Base-by-base conservation (phyloP, 2,888 invertebrate genomes). In the Agrotis segetum region DNA sequence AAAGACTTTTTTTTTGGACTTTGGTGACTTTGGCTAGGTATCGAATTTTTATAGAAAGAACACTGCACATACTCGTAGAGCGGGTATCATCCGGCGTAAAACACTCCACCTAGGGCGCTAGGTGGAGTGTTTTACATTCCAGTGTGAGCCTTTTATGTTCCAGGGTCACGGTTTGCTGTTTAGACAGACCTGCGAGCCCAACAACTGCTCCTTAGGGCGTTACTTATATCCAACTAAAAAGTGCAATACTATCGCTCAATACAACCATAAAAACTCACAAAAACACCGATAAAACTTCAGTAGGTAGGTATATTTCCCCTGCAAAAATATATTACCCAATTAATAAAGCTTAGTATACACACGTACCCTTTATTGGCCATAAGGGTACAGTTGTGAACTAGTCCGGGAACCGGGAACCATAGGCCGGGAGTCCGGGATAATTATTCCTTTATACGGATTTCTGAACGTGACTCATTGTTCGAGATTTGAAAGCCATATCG, bases 361-460 rank as follows among this genome's bases (percentile, higher is more conserved):
- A 58, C 61, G 63, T 56, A 68, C 50, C 56, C 63, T 77, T 82
- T 71, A 81, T 75, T 46, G 46, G 44, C 56, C 75, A 59, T 69
- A 67, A 74, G 81, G 64, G 69, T 60, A 71, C 50, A 81, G 60
- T 82, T 77, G 68, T 80, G 67, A 77, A 79, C 77, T 65, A 65
- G 34, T 29, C 24, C 56, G 64, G 50, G 64, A 71, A 55, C 70
- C 68, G 77, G 24, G 55, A 69, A 58, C 68, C 71, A 72, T 64
- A 78, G 61, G 71, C 71, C 50, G n/a, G 49, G 29, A 76, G 68
- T 77, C 56, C 9, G 62, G 44, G 29, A 76, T 74, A 77, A 78
- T 80, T 75, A 80, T 74, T 79, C 71, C 74, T 67, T 67, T 76
- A 74, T 71, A 65, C 53, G 63, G 50, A 73, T 72, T 58, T 67